Conservation (phyloP, 1,140 invertebrate species). For the Eufriesea mexicana region DNA sequence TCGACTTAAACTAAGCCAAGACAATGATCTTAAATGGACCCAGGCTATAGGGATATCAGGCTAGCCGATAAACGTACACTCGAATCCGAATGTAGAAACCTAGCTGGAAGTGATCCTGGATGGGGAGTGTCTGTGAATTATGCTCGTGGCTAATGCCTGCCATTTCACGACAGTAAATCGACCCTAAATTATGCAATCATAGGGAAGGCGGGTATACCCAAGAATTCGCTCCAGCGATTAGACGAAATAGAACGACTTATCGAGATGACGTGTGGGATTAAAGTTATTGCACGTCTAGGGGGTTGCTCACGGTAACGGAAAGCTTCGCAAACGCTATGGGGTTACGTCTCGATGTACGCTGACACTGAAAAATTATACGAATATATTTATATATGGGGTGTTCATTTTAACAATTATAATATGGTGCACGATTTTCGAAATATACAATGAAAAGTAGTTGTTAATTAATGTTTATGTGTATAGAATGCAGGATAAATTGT, state of each 20-base stretch:
- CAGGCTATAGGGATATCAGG: background rate
- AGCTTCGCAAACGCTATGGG: background rate
- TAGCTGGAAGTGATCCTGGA: slow-evolving; percentile 63
- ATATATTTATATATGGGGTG: too few relatives aligned
- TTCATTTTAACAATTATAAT: too few relatives aligned
- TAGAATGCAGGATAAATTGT: too few relatives aligned
- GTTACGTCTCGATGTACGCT: background rate
- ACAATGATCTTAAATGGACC: slow-evolving; percentile 38
- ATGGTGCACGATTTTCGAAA: too few relatives aligned
- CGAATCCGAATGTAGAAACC: slow-evolving; percentile 43
- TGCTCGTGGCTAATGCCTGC: slow-evolving; percentile 66
- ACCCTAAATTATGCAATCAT: slow-evolving; percentile 63
- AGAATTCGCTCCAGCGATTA: slow-evolving; percentile 68
- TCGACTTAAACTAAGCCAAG: slow-evolving; percentile 14
- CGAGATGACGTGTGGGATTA: background rate
- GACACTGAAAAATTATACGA: too few relatives aligned
- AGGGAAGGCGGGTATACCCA: slow-evolving; percentile 32
- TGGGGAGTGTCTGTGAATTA: slow-evolving; percentile 69
- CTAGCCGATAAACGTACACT: slow-evolving; percentile 38
- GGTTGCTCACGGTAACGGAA: too few relatives aligned
- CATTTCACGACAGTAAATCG: slow-evolving; percentile 70
- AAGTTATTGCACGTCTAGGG: background rate
- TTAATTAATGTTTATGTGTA: too few relatives aligned
- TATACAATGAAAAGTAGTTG: too few relatives aligned
- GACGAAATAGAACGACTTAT: slow-evolving; percentile 71